A percentile compares a stretch with the other conserved stretches of the same genome.
phyloP scores from a whole-genome alignment of 2,797 vertebrate species.

The Pantherophis vulpinus region DNA sequence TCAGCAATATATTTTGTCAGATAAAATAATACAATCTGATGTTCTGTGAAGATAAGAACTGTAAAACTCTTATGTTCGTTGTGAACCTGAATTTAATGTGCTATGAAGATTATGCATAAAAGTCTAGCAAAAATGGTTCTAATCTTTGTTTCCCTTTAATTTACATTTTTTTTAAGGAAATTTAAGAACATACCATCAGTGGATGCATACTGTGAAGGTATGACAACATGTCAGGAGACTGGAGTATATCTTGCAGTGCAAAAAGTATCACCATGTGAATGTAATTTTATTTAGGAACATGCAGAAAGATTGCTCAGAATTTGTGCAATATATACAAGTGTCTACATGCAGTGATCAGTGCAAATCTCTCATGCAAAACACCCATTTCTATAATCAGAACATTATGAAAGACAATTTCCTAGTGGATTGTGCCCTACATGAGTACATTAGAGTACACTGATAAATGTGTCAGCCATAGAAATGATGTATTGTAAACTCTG shows the following conservation, averaged over 20 bases:
- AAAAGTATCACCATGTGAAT: not conserved
- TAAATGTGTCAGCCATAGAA: constrained; percentile 58
- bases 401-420: constrained; percentile 21
- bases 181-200: constrained; percentile 90
- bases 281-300: not conserved
- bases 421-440: constrained; percentile 27
- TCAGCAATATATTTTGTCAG: not conserved
- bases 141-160: not conserved
- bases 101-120: not conserved
- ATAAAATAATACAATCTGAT: not conserved
- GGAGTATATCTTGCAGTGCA: not conserved
- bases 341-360: not conserved
- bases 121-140: constrained; percentile 3
- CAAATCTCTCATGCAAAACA: not conserved
- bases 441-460: constrained; percentile 60
- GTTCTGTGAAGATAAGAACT: not conserved
- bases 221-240: constrained; percentile 4
- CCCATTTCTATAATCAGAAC: constrained; percentile 7
- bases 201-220: constrained; percentile 96
- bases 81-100: not conserved
- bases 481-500: constrained; percentile 59
- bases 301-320: not conserved
- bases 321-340: not conserved
- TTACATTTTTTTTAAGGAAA: constrained; percentile 77
- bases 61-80: not conserved